Evolutionary conservation across 2,113 vertebrate genomes (phyloP), one percentile per base, ranked within the genome.

Genomic region (Zootoca vivipara): DNA sequence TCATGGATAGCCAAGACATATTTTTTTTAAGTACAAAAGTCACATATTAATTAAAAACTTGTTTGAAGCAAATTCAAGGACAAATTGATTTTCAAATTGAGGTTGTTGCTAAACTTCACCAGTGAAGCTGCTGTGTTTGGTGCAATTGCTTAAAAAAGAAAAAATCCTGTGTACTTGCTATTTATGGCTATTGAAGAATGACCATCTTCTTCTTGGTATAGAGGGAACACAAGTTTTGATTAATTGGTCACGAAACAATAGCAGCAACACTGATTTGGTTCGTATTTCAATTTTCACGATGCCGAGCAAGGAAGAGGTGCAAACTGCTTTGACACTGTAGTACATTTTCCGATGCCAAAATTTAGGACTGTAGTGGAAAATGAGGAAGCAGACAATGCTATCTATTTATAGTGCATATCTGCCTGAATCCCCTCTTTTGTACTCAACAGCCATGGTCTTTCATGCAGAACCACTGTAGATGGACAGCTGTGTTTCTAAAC

Each of bases 401-500:
- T 92, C 94, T 96, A 93, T 93, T 94, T 96, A 90, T 93, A 95
- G 94, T 94, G 84, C 83, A 77, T 95, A 77, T 95, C 96, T 94
- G 84, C 93, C 94, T 95, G 95, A 96, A 96, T 93, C 92, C 78
- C 88, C 94, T 95, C 95, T 95, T 94, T 93, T 95, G 90, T 90
- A 78, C 93, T 89, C 89, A 92, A 95, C 94, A 96, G 93, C 94
- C 92, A 94, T 94, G 93, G 94, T 95, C 95, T 96, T 96, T 96
- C 92, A 96, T 93, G 92, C 95, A 94, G 95, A 96, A 95, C 94
- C 95, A 94, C 93, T 93, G 94, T 94, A 93, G 95, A 96, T 91
- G 95, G 95, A 93, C 95, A 97, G 96, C 96, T 97, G 95, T 95
- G 96, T 95, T 93, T 96, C 93, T 93, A 94, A 96, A 96, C 93